Percentiles rank a stretch among this genome's conserved stretches.
Evolutionary conservation across 2,113 vertebrate genomes (phyloP).

Genomic region (Amphiprion percula): DNA sequence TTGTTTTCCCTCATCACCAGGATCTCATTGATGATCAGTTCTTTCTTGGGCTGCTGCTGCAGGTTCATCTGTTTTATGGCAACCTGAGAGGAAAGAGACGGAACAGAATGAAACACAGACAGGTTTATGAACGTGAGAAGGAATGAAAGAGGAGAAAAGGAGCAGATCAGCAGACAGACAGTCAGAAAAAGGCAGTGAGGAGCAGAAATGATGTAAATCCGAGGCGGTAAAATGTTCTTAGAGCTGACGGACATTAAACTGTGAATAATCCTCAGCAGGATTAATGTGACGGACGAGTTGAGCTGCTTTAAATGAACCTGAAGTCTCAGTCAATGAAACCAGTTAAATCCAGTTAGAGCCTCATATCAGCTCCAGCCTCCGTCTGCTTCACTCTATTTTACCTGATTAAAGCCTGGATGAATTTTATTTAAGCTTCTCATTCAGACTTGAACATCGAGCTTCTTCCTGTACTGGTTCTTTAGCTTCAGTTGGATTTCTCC

Average conservation of each 20-base stretch:
- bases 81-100: conserved; percentile 82
- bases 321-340: conserved; percentile 5
- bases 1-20: conserved; percentile 99
- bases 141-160: neutral
- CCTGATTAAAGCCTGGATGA: too few species aligned
- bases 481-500: too few species aligned
- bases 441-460: too few species aligned
- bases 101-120: neutral
- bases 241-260: neutral
- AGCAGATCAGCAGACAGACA: too few species aligned
- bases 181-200: neutral
- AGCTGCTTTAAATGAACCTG: conserved; percentile 24
- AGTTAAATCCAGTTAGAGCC: neutral
- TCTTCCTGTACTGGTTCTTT: too few species aligned
- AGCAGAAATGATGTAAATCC: neutral
- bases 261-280: conserved; percentile 26
- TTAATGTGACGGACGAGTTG: neutral
- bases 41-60: conserved; percentile 98
- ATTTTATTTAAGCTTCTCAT: too few species aligned
- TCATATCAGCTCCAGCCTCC: neutral
- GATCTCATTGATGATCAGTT: conserved; percentile 98
- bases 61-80: conserved; percentile 99
- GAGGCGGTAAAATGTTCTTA: too few species aligned
- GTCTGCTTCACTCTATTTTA: neutral
- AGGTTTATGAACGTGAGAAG: neutral